Evolutionary conservation across 2,888 invertebrate species (phyloP).

Genomic region (Xestia sexstrigata): DNA sequence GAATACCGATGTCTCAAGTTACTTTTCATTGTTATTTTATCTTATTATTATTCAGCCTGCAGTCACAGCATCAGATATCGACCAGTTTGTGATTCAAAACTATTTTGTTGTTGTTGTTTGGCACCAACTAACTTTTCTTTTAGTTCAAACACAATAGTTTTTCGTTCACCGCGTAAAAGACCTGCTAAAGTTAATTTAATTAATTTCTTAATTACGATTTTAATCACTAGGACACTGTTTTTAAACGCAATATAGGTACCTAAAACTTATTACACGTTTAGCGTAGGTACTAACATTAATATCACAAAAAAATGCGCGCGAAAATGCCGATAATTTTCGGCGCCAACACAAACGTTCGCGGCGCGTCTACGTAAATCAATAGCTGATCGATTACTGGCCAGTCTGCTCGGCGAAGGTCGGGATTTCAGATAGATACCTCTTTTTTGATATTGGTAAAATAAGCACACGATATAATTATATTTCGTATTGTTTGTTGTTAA

Average conservation of each 20-base stretch:
- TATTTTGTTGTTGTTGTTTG: background rate
- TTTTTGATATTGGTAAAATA: conserved; percentile 44
- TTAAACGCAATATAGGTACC: background rate
- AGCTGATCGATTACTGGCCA: conserved; percentile 60
- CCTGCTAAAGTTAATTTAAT: background rate
- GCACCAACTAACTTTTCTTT: background rate
- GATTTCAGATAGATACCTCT: conserved; percentile 32
- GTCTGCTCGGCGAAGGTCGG: conserved; percentile 54
- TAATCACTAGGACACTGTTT: background rate
- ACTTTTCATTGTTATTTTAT: background rate
- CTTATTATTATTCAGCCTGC: background rate
- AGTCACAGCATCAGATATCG: background rate
- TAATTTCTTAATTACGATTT: background rate
- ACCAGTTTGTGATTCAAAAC: background rate
- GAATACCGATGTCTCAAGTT: conserved; percentile 4
- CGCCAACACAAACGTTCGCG: background rate
- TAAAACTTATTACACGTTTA: background rate
- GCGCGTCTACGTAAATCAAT: conserved; percentile 65
- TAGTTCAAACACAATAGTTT: background rate
- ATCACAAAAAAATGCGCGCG: conserved; percentile 29
- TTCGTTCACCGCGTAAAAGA: background rate
- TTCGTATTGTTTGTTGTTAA: no score
- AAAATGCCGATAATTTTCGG: conserved; percentile 14
- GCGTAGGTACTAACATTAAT: background rate
- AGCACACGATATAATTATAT: background rate